Percentiles rank a stretch among this genome's conserved stretches.
phyloP scores from a whole-genome alignment of 2,113 vertebrate species.

The Pomatorhinus ruficollis region DNA sequence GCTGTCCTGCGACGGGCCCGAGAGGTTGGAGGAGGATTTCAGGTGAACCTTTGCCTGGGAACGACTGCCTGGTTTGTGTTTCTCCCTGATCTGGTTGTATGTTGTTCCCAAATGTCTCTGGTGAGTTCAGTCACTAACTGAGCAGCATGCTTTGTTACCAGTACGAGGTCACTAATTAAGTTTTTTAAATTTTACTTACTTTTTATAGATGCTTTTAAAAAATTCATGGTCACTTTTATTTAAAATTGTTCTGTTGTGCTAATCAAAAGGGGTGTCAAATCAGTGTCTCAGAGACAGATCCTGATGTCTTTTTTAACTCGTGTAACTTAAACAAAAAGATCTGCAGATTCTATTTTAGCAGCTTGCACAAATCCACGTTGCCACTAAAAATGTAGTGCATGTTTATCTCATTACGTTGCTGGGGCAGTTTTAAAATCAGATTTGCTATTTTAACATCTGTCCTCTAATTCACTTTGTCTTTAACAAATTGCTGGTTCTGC shows the following conservation, averaged over 20 bases:
- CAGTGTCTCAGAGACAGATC: slow-evolving; percentile 24
- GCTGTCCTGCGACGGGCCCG: slow-evolving; percentile 42
- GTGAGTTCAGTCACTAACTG: slow-evolving; percentile 59
- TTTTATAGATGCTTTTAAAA: slow-evolving; percentile 76
- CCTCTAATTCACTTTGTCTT: slow-evolving; percentile 39
- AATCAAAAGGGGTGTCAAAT: slow-evolving; percentile 52
- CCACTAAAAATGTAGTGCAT: slow-evolving; percentile 51
- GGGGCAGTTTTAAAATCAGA: slow-evolving; percentile 59
- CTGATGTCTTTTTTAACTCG: slow-evolving; percentile 48
- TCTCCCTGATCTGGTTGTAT: slow-evolving; percentile 62
- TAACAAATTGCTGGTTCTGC: slow-evolving; percentile 51
- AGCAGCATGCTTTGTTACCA: slow-evolving; percentile 53
- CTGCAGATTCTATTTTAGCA: slow-evolving; percentile 65
- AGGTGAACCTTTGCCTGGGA: slow-evolving; percentile 57
- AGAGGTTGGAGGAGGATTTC: slow-evolving; percentile 41
- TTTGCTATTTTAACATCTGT: slow-evolving; percentile 35
- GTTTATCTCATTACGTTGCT: slow-evolving; percentile 57
- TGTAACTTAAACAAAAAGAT: slow-evolving; percentile 35
- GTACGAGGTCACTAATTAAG: slow-evolving; percentile 48
- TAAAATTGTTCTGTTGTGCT: slow-evolving; percentile 68
- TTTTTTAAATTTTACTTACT: slow-evolving; percentile 70
- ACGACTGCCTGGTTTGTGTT: slow-evolving; percentile 70
- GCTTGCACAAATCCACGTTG: slow-evolving; percentile 61
- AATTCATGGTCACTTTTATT: slow-evolving; percentile 56
- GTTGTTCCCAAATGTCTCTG: slow-evolving; percentile 62